Percentiles rank a stretch among this genome's conserved stretches.
phyloP scores from a whole-genome alignment of 2,113 vertebrate species.

The Macaca fascicularis region T2T-MFA8v1.1 NC_088378.1:70522001-70522500 shows the following conservation, averaged over 20 bases:
- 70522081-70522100: background rate
- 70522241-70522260: background rate
- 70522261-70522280: background rate
- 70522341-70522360: background rate
- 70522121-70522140: background rate
- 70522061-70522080: background rate
- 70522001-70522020: background rate
- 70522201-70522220: background rate
- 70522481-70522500: background rate
- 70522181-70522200: background rate
- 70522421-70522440: background rate
- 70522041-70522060: background rate
- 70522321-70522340: background rate
- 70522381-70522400: background rate
- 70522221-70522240: background rate
- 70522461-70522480: background rate
- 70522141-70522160: background rate
- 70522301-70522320: too few relatives aligned
- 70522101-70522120: slow-evolving; percentile 8
- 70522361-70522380: background rate
- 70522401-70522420: background rate
- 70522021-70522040: background rate
- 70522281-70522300: background rate
- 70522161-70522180: slow-evolving; percentile 5
- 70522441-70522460: background rate